Evolutionary conservation across 2,113 vertebrate species (phyloP).

Genomic region (Eonycteris spelaea): DNA sequence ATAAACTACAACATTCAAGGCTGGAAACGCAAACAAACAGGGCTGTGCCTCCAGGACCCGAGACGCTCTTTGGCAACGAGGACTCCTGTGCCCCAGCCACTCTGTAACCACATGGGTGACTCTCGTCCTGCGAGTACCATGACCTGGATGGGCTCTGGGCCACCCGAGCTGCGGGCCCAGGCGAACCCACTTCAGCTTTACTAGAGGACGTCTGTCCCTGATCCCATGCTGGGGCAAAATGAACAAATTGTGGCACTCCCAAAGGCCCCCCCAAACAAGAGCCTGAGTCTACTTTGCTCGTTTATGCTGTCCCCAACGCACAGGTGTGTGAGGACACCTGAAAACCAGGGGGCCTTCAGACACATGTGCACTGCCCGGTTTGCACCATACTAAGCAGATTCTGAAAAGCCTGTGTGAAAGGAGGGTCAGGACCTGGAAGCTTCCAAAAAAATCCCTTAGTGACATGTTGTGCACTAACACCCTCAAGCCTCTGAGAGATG

Average conservation of each 20-base stretch:
- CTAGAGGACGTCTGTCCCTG: accelerated
- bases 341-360: too few relatives aligned
- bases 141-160: neutral
- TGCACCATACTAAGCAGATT: neutral
- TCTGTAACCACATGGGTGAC: accelerated
- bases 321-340: neutral
- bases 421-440: neutral
- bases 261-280: neutral
- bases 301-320: neutral
- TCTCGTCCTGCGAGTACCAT: neutral
- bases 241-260: neutral
- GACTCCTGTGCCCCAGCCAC: neutral
- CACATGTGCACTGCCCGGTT: accelerated
- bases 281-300: neutral
- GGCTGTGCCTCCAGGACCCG: accelerated
- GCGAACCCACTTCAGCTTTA: neutral
- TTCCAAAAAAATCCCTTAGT: neutral
- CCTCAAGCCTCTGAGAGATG: neutral
- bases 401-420: neutral
- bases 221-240: neutral
- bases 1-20: too few relatives aligned
- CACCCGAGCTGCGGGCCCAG: accelerated
- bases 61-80: accelerated
- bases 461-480: accelerated
- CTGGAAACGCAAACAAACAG: neutral